A percentile compares a stretch with the other conserved stretches of the same genome.
phyloP scores from a whole-genome alignment of 2,113 vertebrate species.

The Pavo muticus region DNA sequence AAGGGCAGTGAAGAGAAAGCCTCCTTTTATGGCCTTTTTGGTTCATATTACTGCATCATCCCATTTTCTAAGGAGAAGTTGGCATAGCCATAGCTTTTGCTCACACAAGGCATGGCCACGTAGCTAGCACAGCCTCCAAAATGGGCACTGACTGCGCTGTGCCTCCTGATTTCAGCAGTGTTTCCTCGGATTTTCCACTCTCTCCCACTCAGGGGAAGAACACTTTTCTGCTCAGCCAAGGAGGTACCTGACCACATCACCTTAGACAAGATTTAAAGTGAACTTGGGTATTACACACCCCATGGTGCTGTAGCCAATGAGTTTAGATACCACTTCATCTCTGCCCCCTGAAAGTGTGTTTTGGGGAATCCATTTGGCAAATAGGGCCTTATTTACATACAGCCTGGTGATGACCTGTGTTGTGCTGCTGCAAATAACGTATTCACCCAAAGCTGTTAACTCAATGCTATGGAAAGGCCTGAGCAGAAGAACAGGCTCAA shows the following conservation, averaged over 20 bases:
- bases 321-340: not conserved
- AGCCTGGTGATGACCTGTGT: not conserved
- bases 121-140: not conserved
- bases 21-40: not conserved
- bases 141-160: not conserved
- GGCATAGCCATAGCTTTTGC: not conserved
- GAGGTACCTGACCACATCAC: not conserved
- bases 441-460: not conserved
- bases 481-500: not conserved
- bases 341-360: not conserved
- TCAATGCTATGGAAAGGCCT: not conserved
- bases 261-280: not conserved
- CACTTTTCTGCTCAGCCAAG: not conserved
- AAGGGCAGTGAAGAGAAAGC: not conserved
- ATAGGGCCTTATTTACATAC: not conserved
- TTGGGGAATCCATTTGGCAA: not conserved
- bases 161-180: not conserved
- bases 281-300: not conserved
- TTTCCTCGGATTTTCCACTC: not conserved
- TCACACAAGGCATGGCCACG: not conserved
- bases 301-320: not conserved
- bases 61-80: not conserved
- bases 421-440: not conserved
- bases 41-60: not conserved
- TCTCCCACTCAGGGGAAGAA: not conserved